Evolutionary conservation across 2,113 vertebrate species (phyloP), one percentile per base, ranked within the genome.

Genomic region (Chunga burmeisteri): DNA sequence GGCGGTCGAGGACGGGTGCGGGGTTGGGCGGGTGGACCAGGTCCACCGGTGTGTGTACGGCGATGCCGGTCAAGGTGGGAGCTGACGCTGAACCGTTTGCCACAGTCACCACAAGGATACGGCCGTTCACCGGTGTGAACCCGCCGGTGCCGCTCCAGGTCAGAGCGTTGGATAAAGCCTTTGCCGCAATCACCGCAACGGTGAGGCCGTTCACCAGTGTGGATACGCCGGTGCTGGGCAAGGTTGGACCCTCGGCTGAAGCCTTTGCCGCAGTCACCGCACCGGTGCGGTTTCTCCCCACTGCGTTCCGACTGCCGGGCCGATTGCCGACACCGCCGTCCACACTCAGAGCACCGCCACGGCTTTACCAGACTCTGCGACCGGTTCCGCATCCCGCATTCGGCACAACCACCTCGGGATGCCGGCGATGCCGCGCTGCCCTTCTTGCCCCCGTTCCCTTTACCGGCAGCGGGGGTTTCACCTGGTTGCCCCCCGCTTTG

Each of bases 281-380:
- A 98, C 2, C 47, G 26, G 21, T 97, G 97, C 0, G 97, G 92
- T n/a, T 75, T 92, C 9, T 96, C 96, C 20, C 47, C 44, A 44
- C 36, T 12, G 6, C 56, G 21, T 1, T 66, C 59, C 16, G 44
- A 10, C 20, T 21, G 12, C 29, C 49, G 3, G 30, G 13, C 15
- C 2, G 42, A 8, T 22, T 96, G 98, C 52, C 98, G 97, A 26
- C 98, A 98, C 72, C 98, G 98, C 56, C 98, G 98, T 40, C 98
- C 97, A 4, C 75, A 74, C 10, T 47, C 47, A 1, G 55, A 8
- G 49, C 70, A 44, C 4, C 95, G 98, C 97, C 92, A 93, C 83
- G 70, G 83, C 62, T n/a, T 53, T 14, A 14, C 16, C 6, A 63
- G 20, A 30, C 7, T 50, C 21, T 42, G 46, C 7, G 72, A 59